Evolutionary conservation across 1,140 invertebrate genomes (phyloP).

Genomic region (Drosophila chauvacae): DNA sequence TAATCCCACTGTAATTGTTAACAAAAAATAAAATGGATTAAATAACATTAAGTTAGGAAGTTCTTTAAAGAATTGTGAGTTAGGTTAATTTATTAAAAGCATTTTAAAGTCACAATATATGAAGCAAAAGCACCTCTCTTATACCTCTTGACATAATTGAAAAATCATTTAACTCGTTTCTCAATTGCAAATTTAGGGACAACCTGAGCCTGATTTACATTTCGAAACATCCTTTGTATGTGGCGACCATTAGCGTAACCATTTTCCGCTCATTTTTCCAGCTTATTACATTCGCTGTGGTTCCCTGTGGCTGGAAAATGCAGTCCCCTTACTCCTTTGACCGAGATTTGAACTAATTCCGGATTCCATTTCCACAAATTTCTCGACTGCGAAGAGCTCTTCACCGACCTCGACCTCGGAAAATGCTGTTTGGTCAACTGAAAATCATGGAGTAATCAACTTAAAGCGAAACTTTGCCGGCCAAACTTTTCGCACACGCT

Average conservation of each 20-base stretch:
- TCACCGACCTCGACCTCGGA: slow-evolving; percentile 26
- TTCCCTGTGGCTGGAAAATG: not conserved
- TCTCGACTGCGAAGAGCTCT: slow-evolving; percentile 3
- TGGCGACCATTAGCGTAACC: not conserved
- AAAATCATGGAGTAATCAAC: slow-evolving; percentile 72
- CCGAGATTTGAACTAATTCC: slow-evolving; percentile 6
- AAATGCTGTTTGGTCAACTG: slow-evolving; percentile 53
- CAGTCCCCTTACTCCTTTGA: slow-evolving; percentile 1
- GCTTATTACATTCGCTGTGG: slow-evolving; percentile 1
- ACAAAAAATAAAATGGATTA: not conserved
- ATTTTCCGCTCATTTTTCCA: slow-evolving; percentile 1
- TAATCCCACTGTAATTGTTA: too few species aligned
- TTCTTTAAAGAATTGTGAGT: not conserved
- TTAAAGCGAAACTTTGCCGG: slow-evolving; percentile 66
- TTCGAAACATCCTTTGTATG: not conserved
- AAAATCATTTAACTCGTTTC: not conserved
- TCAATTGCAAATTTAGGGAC: not conserved
- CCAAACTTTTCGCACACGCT: slow-evolving; percentile 50
- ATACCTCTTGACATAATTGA: not conserved
- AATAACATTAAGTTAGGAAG: not conserved
- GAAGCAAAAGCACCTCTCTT: not conserved
- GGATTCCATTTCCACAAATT: slow-evolving; percentile 9
- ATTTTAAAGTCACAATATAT: too few species aligned
- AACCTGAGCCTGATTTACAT: not conserved
- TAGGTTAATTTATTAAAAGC: too few species aligned